Base-by-base conservation (phyloP, 1,140 invertebrate genomes). In the Pseudachorutes palmiensis region DNA sequence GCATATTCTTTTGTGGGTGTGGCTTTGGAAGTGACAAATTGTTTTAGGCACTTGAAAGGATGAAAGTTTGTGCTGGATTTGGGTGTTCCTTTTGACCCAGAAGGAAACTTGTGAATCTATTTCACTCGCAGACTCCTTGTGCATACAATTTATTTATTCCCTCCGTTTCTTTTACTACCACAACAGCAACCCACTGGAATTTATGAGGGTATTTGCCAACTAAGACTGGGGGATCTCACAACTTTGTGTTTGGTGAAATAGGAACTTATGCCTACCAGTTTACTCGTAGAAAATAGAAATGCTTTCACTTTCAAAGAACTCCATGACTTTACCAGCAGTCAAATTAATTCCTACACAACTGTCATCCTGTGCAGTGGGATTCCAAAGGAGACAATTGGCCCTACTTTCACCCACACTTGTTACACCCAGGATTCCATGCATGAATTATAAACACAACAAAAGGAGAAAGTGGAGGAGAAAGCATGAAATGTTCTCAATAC, bases 121-220 rank as follows among this genome's bases (percentile, higher is more conserved):
- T 49, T 66, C 29, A 31, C 60, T 29, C 33, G 24, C 48, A 2
- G 51, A 55, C 58, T 57, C 66, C 62, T 58, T 70, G 68, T 64
- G 66, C 66, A 70, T 66, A 70, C 68, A 70, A 70, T 70, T 70
- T 70, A 70, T 70, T 67, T 64, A 63, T 62, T 57, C 51, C 62
- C 28, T 48, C 51, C 26, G n/a, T 22, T 32, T 41, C 58, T 28
- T 33, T 49, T 45, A 45, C 65, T 51, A 28, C 19, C 24, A 2
- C 12, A 19, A 24, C 59, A 31, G 29, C 24, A 45, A 29, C 59
- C 28, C 28, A 28, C 26, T 59, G 30, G 49, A 48, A 62, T 67
- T 67, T 67, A 67, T 67, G 66, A 63, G 26, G 66, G 33, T 66
- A 31, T 55, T n/a, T n/a, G n/a, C n/a, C n/a, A n/a, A n/a, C n/a